Base-by-base conservation (phyloP, 1,140 invertebrate genomes). In the Meloidogyne chitwoodi region DNA sequence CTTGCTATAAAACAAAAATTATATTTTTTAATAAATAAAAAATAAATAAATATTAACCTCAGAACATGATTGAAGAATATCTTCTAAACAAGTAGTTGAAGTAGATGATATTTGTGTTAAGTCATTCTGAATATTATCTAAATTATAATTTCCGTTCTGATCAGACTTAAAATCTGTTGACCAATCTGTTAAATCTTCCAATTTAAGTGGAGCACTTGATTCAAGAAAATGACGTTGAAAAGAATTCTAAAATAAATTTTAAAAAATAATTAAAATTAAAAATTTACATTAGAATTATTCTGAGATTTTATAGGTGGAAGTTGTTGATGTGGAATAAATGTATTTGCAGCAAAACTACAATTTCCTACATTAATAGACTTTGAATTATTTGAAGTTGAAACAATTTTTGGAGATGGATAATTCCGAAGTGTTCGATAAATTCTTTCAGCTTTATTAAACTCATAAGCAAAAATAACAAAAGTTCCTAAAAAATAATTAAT, bases 381-480 rank as follows among this genome's bases (percentile, higher is more conserved):
- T 56, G 48, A 56, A 56, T 56, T n/a, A 56, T n/a, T 56, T n/a
- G 48, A n/a, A 56, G 4, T 56, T 56, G 48, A n/a, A 22, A 5
- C 48, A 56, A 56, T 56, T n/a, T 56, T 56, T 56, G 48, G 48
- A 61, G 41, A 73, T 29, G 71, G 71, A 26, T 41, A 16, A 29
- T 26, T 31, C 24, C 71, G 29, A 63, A 73, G 48, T n/a, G 71
- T 73, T 19, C 66, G 76, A 64, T 77, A 65, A 6, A 77, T 31
- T 29, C 19, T 24, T 56, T 77, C 76, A 29, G 38, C 76, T 41
- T 68, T 29, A 19, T 73, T 68, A 34, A 77, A 77, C 16, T 77
- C 76, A 29, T 77, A 77, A n/a, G 73, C 68, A 67, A 77, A 77
- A 16, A 77, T 68, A 14, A 77, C 76, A 77, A 75, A 77, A 24